Evolutionary conservation across 2,888 invertebrate species (phyloP).

Genomic region (Leptodirus hochenwartii): DNA sequence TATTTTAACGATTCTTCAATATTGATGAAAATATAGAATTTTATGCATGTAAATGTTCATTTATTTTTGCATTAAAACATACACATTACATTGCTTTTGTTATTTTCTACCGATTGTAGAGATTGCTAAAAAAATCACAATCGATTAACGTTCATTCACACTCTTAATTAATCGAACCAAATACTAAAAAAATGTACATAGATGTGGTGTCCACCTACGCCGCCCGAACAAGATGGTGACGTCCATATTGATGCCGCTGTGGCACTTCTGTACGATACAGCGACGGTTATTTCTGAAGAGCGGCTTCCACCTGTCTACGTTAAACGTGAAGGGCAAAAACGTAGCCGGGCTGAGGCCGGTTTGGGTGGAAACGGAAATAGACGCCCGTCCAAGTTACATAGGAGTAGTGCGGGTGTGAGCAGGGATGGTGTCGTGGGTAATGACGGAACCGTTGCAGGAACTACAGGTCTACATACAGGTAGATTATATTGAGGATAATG

Average conservation of each 20-base stretch:
- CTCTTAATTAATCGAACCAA: no score
- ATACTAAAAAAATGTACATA: slow-evolving; percentile 24
- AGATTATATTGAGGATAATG: no score
- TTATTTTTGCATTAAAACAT: no score
- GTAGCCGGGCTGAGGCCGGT: slow-evolving; percentile 47
- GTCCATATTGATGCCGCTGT: slow-evolving; percentile 75
- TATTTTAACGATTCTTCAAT: no score
- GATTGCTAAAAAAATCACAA: no score
- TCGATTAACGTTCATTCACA: no score
- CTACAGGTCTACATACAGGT: no score
- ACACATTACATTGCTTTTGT: no score
- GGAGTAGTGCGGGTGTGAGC: slow-evolving; percentile 56
- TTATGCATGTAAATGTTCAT: no score
- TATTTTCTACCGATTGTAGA: no score
- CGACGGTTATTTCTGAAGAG: slow-evolving; percentile 50
- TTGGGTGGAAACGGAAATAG: slow-evolving; percentile 28
- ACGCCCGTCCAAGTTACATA: slow-evolving; percentile 35
- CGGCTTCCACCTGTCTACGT: slow-evolving; percentile 64
- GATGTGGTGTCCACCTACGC: slow-evolving; percentile 97
- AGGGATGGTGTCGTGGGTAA: no score
- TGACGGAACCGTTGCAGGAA: slow-evolving; percentile 7
- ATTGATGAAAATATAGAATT: no score
- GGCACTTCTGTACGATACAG: slow-evolving; percentile 66
- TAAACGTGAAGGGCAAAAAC: slow-evolving; percentile 57
- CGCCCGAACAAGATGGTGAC: slow-evolving; percentile 84